phyloP scores from a whole-genome alignment of 2,113 vertebrate species.

The Indri indri region DNA sequence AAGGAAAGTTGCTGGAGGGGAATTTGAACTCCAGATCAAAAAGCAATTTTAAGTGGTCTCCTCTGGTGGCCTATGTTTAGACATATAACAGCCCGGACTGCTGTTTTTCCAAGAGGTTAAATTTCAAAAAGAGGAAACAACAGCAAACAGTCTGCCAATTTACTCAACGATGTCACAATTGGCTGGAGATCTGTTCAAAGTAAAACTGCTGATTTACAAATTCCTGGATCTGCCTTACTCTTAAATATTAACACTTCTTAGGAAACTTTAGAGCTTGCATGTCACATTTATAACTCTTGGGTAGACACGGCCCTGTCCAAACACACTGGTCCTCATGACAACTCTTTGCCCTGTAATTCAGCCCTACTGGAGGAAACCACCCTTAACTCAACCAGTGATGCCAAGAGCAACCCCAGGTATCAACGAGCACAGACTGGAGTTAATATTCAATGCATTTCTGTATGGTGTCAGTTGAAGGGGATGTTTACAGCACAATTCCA shows the following conservation, averaged over 20 bases:
- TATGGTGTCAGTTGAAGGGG: not conserved
- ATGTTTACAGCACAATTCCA: not conserved
- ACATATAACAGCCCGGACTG: constrained; percentile 51
- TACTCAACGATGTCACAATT: constrained; percentile 55
- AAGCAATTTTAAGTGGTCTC: constrained; percentile 67
- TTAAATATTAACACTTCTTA: constrained; percentile 57
- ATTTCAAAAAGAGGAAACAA: constrained; percentile 75
- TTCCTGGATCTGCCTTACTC: constrained; percentile 19
- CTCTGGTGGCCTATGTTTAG: constrained; percentile 67
- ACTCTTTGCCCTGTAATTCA: not conserved
- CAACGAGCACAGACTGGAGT: not conserved
- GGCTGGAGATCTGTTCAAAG: constrained; percentile 60
- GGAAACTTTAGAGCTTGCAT: constrained; percentile 26
- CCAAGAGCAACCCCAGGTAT: not conserved
- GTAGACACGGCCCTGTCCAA: not conserved
- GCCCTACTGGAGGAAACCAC: not conserved
- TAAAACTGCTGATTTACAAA: constrained; percentile 35
- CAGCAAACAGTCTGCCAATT: constrained; percentile 68
- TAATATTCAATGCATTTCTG: not conserved
- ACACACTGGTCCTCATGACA: not conserved
- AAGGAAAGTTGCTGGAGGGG: constrained; percentile 54
- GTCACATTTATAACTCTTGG: constrained; percentile 43
- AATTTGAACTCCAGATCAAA: constrained; percentile 54
- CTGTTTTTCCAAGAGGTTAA: constrained; percentile 67
- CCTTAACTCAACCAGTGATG: not conserved